Evolutionary conservation across 1,140 invertebrate species (phyloP), one percentile per base, ranked within the genome.

Genomic region (Lordiphosa mommai): DNA sequence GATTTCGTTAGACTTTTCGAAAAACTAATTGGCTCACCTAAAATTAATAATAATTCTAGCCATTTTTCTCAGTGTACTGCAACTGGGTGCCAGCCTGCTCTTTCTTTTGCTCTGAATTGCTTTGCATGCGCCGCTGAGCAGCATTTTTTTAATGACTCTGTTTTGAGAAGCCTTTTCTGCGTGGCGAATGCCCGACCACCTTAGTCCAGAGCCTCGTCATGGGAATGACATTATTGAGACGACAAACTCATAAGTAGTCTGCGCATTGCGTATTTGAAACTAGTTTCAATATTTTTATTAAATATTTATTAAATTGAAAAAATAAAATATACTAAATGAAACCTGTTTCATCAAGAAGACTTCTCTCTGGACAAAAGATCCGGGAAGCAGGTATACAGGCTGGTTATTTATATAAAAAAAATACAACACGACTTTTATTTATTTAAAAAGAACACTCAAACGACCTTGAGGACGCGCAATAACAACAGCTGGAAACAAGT

Each of bases 401-500:
- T 14, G 16, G 13, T 7, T 40, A 8, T 14, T 4, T 20, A 41
- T 14, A n/a, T 36, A 20, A 33, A 16, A 14, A 40, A 38, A 33
- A 50, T 4, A 7, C 32, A 4, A 5, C 12, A 52, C 33, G 12
- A 10, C 34, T 30, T 55, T 44, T 59, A 13, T 46, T 57, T 41
- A 61, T 61, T 36, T 40, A 38, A 48, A 61, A 58, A 52, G 41
- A 70, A 56, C 50, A 32, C 51, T 37, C 13, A 23, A 32, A 72
- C 73, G 67, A 72, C 67, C 72, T 77, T 77, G 61, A 63, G 61
- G 10, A 40, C 46, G 37, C 32, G 49, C 44, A 61, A 57, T 51
- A 52, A 68, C 47, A 61, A 57, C 51, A 77, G 72, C 36, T 55
- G 51, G 40, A 32, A 49, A 37, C 16, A 52, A 57, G 58, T 52